Percentiles rank a stretch among this genome's conserved stretches.
These are phyloP conservation scores for Homarus americanus DNA, from an alignment of 1,140 invertebrate genomes.

Conservation along the genomic window DNA sequence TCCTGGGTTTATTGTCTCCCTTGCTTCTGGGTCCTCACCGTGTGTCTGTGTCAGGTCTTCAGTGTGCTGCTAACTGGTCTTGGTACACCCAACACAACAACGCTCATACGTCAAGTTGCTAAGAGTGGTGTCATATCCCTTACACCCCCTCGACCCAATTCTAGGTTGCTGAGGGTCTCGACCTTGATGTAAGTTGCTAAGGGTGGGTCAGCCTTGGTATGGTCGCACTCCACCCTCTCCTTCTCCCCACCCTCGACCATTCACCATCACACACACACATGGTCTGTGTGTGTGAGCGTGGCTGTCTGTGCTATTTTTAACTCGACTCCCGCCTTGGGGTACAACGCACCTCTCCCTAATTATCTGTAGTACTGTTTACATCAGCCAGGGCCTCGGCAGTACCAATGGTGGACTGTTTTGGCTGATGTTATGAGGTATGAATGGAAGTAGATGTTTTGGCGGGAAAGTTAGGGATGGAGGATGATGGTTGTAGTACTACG, in stretches of 20 bases:
- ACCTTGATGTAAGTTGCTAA: constrained; percentile 8
- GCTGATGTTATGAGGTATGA: background rate
- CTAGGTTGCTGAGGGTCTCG: background rate
- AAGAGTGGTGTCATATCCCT: too few relatives aligned
- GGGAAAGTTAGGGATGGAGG: background rate
- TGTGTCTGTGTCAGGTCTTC: too few relatives aligned
- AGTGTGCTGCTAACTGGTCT: too few relatives aligned
- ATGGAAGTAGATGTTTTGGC: background rate
- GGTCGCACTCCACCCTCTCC: background rate
- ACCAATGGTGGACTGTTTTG: too few relatives aligned
- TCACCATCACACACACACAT: background rate
- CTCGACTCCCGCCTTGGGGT: background rate
- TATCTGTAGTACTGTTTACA: background rate
- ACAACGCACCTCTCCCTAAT: background rate
- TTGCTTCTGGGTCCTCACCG: too few relatives aligned
- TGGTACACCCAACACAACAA: too few relatives aligned
- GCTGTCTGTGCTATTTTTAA: background rate
- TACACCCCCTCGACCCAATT: too few relatives aligned
- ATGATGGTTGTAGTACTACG: background rate
- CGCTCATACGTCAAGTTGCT: too few relatives aligned
- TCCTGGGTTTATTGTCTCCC: too few relatives aligned
- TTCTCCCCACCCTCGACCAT: background rate
- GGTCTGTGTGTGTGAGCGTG: background rate
- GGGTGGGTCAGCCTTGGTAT: background rate
- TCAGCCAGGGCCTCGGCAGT: background rate